Evolutionary conservation across 2,888 invertebrate species (phyloP).

Genomic region (Cabera pusaria): DNA sequence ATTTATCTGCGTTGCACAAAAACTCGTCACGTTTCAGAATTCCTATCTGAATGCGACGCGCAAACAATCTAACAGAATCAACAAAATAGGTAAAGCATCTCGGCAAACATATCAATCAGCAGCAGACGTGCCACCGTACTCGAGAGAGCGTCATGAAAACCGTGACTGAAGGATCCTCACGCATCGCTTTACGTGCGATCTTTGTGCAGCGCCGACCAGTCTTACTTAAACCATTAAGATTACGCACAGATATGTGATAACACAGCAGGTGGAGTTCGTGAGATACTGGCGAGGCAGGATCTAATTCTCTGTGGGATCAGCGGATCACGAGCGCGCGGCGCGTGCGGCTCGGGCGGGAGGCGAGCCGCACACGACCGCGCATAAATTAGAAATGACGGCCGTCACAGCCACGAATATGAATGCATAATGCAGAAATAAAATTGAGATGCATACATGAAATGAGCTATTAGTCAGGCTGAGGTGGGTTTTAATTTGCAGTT

Average conservation of each 20-base stretch:
- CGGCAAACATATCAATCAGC: slow-evolving; percentile 56
- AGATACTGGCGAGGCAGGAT: slow-evolving; percentile 40
- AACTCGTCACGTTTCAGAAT: no score
- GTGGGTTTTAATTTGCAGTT: slow-evolving; percentile 18
- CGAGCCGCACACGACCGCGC: slow-evolving; percentile 62
- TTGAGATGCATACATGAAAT: slow-evolving; percentile 31
- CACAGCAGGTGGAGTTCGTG: slow-evolving; percentile 30
- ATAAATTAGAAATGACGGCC: slow-evolving; percentile 66
- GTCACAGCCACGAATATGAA: slow-evolving; percentile 34
- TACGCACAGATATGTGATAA: slow-evolving; percentile 6
- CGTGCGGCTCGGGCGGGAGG: slow-evolving; percentile 44
- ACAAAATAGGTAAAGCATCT: slow-evolving; percentile 17
- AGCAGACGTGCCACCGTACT: slow-evolving; percentile 38
- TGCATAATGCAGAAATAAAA: slow-evolving; percentile 30
- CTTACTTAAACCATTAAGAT: slow-evolving; percentile 26
- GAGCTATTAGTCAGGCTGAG: slow-evolving; percentile 21
- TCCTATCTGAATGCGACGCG: no score
- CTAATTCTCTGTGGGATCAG: slow-evolving; percentile 57
- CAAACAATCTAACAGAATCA: no score
- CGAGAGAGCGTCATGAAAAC: slow-evolving; percentile 43
- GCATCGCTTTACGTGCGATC: slow-evolving; percentile 52
- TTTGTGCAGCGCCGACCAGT: slow-evolving; percentile 36
- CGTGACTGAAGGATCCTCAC: slow-evolving; percentile 60
- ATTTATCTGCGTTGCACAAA: no score
- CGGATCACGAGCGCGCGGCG: slow-evolving; percentile 53